Evolutionary conservation across 2,888 invertebrate species (phyloP), one percentile per base, ranked within the genome.

Genomic region (Spilosoma lubricipeda): DNA sequence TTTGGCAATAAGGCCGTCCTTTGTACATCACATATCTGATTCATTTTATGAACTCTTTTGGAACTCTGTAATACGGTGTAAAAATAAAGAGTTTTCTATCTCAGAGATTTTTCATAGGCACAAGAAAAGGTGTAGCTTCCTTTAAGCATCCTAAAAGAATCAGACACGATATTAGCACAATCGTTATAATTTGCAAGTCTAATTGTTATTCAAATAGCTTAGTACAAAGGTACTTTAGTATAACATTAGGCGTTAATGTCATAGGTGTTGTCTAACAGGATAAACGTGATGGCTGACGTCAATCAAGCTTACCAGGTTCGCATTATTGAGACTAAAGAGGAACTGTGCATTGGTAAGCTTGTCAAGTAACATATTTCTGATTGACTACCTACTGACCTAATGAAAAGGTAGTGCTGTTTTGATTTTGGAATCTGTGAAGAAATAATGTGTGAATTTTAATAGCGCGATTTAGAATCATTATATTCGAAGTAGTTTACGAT

Each of bases 201-300:
- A 63, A 63, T 70, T 27, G 36, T 5, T 66, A 66, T 66, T 66
- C n/a, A 66, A 33, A 66, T 13, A 39, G n/a, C n/a, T 36, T 39
- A 66, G 66, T n/a, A 66, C 66, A 66, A 63, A 63, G 63, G 36
- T 69, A 56, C 67, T 56, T 63, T 63, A 70, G 63, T 30, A 63
- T 30, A 27, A 63, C 36, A 56, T 70, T 59, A 63, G 70, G 39
- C 42, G 39, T 42, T 69, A 69, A 15, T 56, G 69, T 69, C 69
- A 69, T 56, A 56, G 69, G 69, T 69, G 69, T 52, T 69, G 52
- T 56, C 48, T 36, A 56, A 42, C 70, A 70, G 70, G 70, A 70
- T 70, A 63, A 70, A 36, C 33, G 5, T 42, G 66, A 67, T 23
- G 42, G 42, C 13, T 39, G 42, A 67, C 66, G 66, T 67, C 39